Evolutionary conservation across 2,888 invertebrate genomes (phyloP).

Genomic region (Crepidodera aurea): DNA sequence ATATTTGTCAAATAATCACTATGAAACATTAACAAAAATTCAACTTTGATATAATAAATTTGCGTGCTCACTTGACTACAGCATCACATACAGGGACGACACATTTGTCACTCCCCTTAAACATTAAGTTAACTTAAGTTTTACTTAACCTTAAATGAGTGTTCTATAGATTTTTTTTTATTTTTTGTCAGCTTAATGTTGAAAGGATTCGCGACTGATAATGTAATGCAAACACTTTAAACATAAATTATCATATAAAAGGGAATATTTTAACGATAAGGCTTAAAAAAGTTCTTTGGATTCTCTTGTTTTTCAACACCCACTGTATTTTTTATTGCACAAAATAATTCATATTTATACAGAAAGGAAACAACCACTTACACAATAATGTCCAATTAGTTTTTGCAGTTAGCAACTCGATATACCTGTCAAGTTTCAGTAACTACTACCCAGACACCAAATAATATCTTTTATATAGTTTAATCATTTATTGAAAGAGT

Average conservation of each 20-base stretch:
- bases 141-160: neutral
- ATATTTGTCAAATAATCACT: conserved; percentile 6
- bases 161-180: neutral
- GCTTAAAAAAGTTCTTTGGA: neutral
- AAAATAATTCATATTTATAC: no score
- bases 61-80: conserved; percentile 47
- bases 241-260: neutral
- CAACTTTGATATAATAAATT: conserved; percentile 31
- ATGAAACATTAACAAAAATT: conserved; percentile 19
- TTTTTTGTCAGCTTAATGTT: neutral
- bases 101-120: neutral
- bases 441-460: no score
- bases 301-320: neutral
- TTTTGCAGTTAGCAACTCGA: no score
- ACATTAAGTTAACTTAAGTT: neutral
- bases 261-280: neutral
- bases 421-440: no score
- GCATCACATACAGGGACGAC: conserved; percentile 46
- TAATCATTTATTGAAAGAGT: no score
- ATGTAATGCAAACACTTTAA: neutral
- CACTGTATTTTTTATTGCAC: no score
- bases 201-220: conserved; percentile 1
- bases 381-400: no score
- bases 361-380: no score
- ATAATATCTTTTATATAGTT: no score